phyloP scores from a whole-genome alignment of 2,113 vertebrate species.

The Embiotoca jacksoni region DNA sequence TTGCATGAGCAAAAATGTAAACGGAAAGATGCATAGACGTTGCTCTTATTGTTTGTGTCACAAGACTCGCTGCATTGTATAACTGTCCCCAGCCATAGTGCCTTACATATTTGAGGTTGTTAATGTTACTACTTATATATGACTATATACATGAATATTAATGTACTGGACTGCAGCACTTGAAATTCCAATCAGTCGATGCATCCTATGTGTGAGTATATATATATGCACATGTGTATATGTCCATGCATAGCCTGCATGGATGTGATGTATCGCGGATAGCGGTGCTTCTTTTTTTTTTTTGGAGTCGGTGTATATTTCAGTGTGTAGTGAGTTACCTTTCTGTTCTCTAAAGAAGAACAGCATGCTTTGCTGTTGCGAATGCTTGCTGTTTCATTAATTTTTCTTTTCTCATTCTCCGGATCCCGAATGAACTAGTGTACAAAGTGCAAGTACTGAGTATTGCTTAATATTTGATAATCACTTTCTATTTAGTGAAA shows the following conservation, averaged over 20 bases:
- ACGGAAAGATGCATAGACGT: constrained; percentile 91
- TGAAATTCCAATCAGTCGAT: constrained; percentile 95
- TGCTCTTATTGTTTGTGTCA: constrained; percentile 95
- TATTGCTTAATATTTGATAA: constrained; percentile 94
- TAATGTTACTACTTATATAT: constrained; percentile 98
- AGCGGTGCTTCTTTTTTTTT: constrained; percentile 84
- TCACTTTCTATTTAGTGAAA: constrained; percentile 93
- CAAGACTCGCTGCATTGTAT: constrained; percentile 98
- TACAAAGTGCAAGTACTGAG: constrained; percentile 91
- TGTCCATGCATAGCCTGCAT: constrained; percentile 83
- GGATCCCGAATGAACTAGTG: constrained; percentile 89
- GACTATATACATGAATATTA: constrained; percentile 84
- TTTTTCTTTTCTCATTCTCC: constrained; percentile 34
- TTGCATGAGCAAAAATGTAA: constrained; percentile 95
- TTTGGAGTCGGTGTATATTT: constrained; percentile 92
- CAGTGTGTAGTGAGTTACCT: constrained; percentile 85
- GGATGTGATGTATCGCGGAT: constrained; percentile 84
- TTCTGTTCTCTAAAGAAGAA: constrained; percentile 86
- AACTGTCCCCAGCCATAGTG: constrained; percentile 99
- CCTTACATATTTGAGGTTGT: constrained; percentile 99
- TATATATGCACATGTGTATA: constrained; percentile 80
- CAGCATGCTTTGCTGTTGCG: constrained; percentile 92
- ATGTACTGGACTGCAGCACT: constrained; percentile 99
- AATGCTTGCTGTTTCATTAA: constrained; percentile 88
- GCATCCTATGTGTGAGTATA: constrained; percentile 84